Percentiles rank a stretch among this genome's conserved stretches.
phyloP scores from a whole-genome alignment of 2,888 invertebrate genomes.

The Venusia cambrica region DNA sequence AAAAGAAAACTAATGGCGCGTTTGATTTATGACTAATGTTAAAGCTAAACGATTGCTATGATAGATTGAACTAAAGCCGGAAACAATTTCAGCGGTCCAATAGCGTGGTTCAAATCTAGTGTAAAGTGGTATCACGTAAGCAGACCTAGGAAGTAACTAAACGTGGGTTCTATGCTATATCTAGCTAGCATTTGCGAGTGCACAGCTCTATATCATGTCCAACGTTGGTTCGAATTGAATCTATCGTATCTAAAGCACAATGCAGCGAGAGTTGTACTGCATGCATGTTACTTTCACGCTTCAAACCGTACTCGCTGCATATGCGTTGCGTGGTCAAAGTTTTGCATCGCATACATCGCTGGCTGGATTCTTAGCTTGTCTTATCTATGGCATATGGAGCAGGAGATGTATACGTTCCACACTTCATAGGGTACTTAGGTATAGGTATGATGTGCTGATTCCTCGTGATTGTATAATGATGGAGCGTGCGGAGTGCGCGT shows the following conservation, averaged over 20 bases:
- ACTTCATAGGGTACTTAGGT: slow-evolving; percentile 15
- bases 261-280: slow-evolving; percentile 6
- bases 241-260: slow-evolving; percentile 5
- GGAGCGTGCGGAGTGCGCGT: slow-evolving; percentile 65
- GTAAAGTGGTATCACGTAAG: slow-evolving; percentile 44
- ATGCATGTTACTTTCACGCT: slow-evolving; percentile 1
- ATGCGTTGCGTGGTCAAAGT: slow-evolving; percentile 3
- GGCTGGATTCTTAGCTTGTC: slow-evolving; percentile 11
- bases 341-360: slow-evolving; percentile 23
- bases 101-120: slow-evolving; percentile 38
- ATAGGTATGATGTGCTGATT: slow-evolving; percentile 62
- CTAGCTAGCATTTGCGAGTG: background rate
- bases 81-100: slow-evolving; percentile 34
- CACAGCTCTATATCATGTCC: slow-evolving; percentile 17
- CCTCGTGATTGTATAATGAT: slow-evolving; percentile 75
- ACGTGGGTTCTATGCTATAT: slow-evolving; percentile 25
- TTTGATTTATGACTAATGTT: slow-evolving; percentile 15
- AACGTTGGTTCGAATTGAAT: slow-evolving; percentile 14
- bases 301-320: slow-evolving; percentile 2
- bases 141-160: slow-evolving; percentile 36
- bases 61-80: slow-evolving; percentile 31
- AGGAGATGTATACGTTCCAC: slow-evolving; percentile 31
- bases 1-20: slow-evolving; percentile 23
- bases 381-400: slow-evolving; percentile 7
- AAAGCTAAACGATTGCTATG: slow-evolving; percentile 19